These are phyloP conservation scores for Oryzias javanicus DNA, from an alignment of 2,113 vertebrate species.

Conservation along the genomic window DNA sequence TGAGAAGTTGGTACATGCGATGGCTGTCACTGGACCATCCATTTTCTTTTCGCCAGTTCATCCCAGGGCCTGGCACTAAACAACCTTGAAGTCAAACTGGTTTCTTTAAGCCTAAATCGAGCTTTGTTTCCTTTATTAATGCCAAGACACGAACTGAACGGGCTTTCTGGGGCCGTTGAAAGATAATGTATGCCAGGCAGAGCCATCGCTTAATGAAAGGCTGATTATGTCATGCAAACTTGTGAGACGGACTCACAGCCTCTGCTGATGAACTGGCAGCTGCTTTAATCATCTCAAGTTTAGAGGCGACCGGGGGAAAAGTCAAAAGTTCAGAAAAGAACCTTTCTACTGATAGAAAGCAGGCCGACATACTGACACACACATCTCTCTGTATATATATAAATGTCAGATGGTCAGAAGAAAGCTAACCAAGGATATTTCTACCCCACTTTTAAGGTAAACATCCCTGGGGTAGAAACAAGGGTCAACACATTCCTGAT, in stretches of 20 bases:
- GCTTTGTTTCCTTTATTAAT: slow-evolving; percentile 41
- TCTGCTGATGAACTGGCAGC: slow-evolving; percentile 47
- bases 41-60: too few relatives aligned
- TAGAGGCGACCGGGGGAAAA: slow-evolving; percentile 8
- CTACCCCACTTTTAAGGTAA: too few relatives aligned
- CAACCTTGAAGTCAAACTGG: slow-evolving; percentile 12
- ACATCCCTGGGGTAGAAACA: too few relatives aligned
- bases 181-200: slow-evolving; percentile 27
- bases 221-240: slow-evolving; percentile 46
- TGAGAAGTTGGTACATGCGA: slow-evolving; percentile 29
- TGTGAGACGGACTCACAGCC: slow-evolving; percentile 40
- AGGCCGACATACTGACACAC: background rate
- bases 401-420: too few relatives aligned
- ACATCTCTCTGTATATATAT: too few relatives aligned
- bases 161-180: slow-evolving; percentile 25
- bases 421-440: too few relatives aligned
- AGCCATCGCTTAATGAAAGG: slow-evolving; percentile 41
- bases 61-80: slow-evolving; percentile 2
- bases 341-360: background rate
- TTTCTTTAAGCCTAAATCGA: slow-evolving; percentile 29
- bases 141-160: slow-evolving; percentile 19
- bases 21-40: slow-evolving; percentile 27
- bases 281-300: slow-evolving; percentile 31
- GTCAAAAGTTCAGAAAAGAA: slow-evolving; percentile 1
- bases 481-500: too few relatives aligned